Evolutionary conservation across 2,113 vertebrate species (phyloP).

Genomic region (Diadophis punctatus): DNA sequence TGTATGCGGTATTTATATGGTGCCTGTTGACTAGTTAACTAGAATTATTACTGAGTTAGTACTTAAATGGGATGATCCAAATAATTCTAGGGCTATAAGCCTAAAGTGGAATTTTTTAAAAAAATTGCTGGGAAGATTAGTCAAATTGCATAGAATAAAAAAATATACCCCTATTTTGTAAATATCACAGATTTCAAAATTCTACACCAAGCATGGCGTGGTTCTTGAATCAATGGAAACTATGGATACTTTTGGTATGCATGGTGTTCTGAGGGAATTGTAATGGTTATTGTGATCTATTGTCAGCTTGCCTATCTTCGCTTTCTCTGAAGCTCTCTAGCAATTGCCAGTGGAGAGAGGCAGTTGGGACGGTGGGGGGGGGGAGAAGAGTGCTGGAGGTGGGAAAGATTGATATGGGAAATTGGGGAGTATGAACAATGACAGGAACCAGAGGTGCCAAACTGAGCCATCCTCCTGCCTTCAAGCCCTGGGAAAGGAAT

Average conservation of each 20-base stretch:
- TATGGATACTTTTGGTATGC: background rate
- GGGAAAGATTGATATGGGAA: background rate
- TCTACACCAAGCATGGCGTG: background rate
- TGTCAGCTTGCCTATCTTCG: background rate
- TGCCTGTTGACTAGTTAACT: background rate
- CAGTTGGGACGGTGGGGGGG: background rate
- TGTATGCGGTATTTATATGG: background rate
- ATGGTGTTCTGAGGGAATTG: background rate
- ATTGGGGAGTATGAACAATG: background rate
- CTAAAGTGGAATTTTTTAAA: background rate
- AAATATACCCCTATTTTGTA: background rate
- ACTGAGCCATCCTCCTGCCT: background rate
- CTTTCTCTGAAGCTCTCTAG: no score
- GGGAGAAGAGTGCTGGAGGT: background rate
- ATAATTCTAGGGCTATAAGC: background rate
- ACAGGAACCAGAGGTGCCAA: background rate
- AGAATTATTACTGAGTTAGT: background rate
- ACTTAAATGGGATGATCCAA: background rate
- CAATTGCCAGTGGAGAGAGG: background rate
- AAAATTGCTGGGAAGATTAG: background rate
- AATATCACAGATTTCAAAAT: background rate
- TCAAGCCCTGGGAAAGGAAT: background rate
- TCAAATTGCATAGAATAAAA: background rate
- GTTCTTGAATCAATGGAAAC: background rate
- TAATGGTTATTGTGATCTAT: background rate